Conservation (phyloP, 2,888 invertebrate species). For the Catotricha subobsoleta region DNA sequence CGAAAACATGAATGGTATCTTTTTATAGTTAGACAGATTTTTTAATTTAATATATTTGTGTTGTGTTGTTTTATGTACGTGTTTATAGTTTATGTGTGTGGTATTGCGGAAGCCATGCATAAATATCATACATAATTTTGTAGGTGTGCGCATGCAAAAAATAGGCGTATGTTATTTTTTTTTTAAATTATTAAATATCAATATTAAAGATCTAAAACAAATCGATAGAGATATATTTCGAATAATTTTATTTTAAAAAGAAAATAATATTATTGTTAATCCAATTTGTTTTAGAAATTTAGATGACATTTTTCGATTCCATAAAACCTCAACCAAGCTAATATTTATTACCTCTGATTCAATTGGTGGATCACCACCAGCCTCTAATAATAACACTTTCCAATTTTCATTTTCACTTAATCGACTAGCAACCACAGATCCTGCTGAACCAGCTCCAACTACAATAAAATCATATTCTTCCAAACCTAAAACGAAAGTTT, state of each 20-base stretch:
- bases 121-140: background rate
- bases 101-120: too few species aligned
- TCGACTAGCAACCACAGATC: slow-evolving; percentile 31
- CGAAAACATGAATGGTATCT: slow-evolving; percentile 29
- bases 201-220: too few species aligned
- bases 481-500: slow-evolving; percentile 13
- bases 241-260: too few species aligned
- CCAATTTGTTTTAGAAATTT: too few species aligned
- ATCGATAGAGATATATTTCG: too few species aligned
- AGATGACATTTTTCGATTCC: too few species aligned
- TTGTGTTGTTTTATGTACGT: too few species aligned
- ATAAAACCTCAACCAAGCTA: too few species aligned
- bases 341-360: slow-evolving; percentile 22
- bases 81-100: too few species aligned
- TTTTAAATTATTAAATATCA: too few species aligned
- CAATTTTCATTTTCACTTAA: slow-evolving; percentile 29
- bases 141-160: background rate
- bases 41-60: too few species aligned
- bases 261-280: too few species aligned
- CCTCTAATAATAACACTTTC: slow-evolving; percentile 32
- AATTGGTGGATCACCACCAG: slow-evolving; percentile 32
- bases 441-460: slow-evolving; percentile 32
- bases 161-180: background rate
- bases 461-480: slow-evolving; percentile 29
- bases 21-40: slow-evolving; percentile 30